Evolutionary conservation across 1,140 invertebrate species (phyloP).

Genomic region (Harlomillsia oculata): DNA sequence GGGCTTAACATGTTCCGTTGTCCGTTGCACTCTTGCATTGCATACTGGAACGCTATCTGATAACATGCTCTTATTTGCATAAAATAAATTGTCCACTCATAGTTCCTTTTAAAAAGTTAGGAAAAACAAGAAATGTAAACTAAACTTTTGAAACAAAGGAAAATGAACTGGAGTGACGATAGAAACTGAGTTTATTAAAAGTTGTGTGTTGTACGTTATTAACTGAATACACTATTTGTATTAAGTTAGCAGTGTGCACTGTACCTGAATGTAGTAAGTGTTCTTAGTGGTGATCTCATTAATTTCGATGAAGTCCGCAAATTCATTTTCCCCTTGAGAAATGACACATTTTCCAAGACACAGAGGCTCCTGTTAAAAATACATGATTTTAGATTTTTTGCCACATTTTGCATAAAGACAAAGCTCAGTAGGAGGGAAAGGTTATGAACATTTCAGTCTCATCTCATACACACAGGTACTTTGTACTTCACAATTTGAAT

Average conservation of each 20-base stretch:
- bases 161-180: neutral
- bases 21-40: too few species aligned
- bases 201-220: neutral
- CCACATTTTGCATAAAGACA: neutral
- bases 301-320: slow-evolving; percentile 88
- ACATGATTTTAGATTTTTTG: slow-evolving; percentile 1
- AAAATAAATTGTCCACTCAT: too few species aligned
- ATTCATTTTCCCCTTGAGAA: slow-evolving; percentile 66
- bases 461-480: neutral
- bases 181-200: neutral
- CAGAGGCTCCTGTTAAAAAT: slow-evolving; percentile 59
- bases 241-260: slow-evolving; percentile 6
- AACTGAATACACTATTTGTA: too few species aligned
- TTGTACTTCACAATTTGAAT: too few species aligned
- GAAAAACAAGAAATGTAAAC: too few species aligned
- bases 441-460: neutral
- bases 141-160: too few species aligned
- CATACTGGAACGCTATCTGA: too few species aligned
- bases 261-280: slow-evolving; percentile 87
- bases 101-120: too few species aligned
- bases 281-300: slow-evolving; percentile 87
- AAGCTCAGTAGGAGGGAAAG: too few species aligned
- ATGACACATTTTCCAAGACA: slow-evolving; percentile 82
- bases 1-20: too few species aligned
- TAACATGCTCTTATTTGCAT: too few species aligned